These are phyloP conservation scores for Imbricaverruca yamaguchii DNA, from an alignment of 2,888 invertebrate genomes.

Conservation along the genomic window DNA sequence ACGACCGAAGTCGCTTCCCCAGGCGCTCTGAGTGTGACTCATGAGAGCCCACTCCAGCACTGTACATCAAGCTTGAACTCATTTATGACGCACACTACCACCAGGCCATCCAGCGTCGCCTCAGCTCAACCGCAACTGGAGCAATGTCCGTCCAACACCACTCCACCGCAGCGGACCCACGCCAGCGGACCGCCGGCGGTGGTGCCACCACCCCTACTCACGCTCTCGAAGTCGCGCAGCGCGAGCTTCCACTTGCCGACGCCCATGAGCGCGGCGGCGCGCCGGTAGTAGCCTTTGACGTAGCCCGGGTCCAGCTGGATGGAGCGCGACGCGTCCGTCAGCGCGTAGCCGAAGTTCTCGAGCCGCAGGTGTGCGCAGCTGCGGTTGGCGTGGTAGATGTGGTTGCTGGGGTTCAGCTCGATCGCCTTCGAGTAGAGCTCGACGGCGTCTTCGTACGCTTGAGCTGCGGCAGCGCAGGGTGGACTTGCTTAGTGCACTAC, in stretches of 20 bases:
- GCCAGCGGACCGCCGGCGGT: no score
- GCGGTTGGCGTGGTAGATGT: conserved; percentile 87
- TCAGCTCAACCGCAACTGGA: no score
- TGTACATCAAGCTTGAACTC: no score
- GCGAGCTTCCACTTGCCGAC: conserved; percentile 95
- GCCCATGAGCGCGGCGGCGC: conserved; percentile 95
- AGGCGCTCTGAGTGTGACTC: no score
- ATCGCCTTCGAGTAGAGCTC: conserved; percentile 77
- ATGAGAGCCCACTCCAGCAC: no score
- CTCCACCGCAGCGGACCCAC: no score
- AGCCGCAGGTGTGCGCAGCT: conserved; percentile 89
- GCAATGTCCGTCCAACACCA: no score
- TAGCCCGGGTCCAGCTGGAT: conserved; percentile 83
- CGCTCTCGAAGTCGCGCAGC: conserved; percentile 91
- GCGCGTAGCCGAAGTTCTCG: conserved; percentile 91
- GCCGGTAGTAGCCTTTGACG: conserved; percentile 92
- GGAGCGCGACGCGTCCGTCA: conserved; percentile 83
- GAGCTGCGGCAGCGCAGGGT: conserved; percentile 51
- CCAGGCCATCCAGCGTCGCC: no score
- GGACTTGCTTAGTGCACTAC: neutral
- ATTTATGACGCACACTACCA: no score
- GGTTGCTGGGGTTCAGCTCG: conserved; percentile 68
- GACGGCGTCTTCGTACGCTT: conserved; percentile 83
- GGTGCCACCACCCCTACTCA: conserved; percentile 46
- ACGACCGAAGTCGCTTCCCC: no score